phyloP scores from a whole-genome alignment of 2,797 vertebrate genomes.

The Prionace glauca region DNA sequence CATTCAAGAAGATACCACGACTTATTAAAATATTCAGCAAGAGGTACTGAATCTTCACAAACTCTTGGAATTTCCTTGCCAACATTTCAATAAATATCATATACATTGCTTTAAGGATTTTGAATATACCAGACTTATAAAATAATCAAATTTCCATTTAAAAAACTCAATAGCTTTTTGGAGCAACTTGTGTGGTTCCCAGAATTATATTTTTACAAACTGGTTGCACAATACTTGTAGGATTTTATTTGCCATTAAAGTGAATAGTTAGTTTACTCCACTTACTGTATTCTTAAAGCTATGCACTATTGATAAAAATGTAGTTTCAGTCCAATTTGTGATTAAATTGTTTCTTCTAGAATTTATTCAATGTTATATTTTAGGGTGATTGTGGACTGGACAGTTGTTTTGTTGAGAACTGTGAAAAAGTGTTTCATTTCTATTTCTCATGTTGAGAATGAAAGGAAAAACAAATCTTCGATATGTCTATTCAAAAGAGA shows the following conservation, averaged over 20 bases:
- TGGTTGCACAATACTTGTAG: background rate
- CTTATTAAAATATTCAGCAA: background rate
- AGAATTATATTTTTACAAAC: background rate
- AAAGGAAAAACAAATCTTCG: background rate
- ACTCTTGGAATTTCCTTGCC: background rate
- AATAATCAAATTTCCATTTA: background rate
- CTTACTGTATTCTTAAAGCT: background rate
- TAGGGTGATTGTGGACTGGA: background rate
- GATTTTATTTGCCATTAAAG: background rate
- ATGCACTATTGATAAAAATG: background rate
- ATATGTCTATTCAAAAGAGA: background rate
- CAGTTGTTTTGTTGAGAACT: background rate
- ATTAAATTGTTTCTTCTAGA: too few species aligned
- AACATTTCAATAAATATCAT: background rate
- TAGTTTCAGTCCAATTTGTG: background rate
- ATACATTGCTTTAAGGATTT: background rate
- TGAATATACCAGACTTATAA: background rate
- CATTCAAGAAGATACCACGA: too few species aligned
- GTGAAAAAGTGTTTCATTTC: background rate
- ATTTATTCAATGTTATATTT: background rate
- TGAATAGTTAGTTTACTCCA: background rate
- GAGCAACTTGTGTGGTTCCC: background rate
- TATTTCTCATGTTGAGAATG: background rate
- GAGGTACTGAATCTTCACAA: background rate
- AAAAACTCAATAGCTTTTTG: background rate